Conservation (phyloP, 1,140 invertebrate species). For the Cydia strobilella region DNA sequence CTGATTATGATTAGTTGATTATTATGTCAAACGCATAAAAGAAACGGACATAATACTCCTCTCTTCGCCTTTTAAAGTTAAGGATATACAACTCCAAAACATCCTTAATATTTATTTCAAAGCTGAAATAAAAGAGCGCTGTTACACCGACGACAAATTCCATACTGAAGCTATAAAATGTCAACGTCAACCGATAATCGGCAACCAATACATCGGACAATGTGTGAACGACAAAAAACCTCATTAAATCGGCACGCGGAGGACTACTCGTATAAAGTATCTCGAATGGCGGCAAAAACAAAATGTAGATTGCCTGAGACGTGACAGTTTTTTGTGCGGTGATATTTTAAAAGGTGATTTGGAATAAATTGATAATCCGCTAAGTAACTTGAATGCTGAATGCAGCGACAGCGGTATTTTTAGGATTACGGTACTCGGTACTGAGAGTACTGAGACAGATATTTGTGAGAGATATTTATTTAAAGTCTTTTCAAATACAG, state of each 20-base stretch:
- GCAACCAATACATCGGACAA: constrained; percentile 13
- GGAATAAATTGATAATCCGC: constrained; percentile 6
- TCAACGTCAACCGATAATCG: constrained; percentile 9
- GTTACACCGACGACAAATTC: neutral
- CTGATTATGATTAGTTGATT: no score
- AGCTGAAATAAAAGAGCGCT: neutral
- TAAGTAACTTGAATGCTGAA: neutral
- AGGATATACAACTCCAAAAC: no score
- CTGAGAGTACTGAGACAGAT: neutral
- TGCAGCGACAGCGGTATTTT: neutral
- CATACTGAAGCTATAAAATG: neutral
- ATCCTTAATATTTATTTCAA: no score
- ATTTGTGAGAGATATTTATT: neutral
- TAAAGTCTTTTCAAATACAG: neutral
- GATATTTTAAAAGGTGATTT: constrained; percentile 4
- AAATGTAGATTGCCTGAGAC: neutral
- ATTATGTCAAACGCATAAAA: no score
- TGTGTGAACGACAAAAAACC: neutral
- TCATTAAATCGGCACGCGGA: constrained; percentile 3
- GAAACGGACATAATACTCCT: no score
- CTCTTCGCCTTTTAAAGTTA: no score
- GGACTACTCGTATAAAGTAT: neutral
- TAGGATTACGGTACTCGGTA: neutral
- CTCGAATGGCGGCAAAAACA: constrained; percentile 12
- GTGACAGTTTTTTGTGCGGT: neutral